Base-by-base conservation (phyloP, 2,113 vertebrate species). In the Pachyramphus minor region DNA sequence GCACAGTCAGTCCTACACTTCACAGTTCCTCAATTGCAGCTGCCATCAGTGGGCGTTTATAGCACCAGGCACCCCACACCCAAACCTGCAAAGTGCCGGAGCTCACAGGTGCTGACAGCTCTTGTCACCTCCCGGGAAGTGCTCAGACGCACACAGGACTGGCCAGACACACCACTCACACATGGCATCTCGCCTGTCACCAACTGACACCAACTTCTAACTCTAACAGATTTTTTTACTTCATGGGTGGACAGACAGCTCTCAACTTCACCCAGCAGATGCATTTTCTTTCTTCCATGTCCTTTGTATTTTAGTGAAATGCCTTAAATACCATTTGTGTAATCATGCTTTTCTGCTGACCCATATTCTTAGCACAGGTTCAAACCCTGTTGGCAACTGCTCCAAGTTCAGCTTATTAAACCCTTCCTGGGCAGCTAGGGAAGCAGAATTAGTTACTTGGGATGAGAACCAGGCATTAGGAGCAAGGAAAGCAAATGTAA, bases 21-120 rank as follows among this genome's bases (percentile, higher is more conserved):
- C 92, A 76, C 95, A 96, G 94, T 8, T 95, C 85, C 66, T 83
- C 90, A 64, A 69, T 14, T 93, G 78, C 94, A 94, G 87, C 84
- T 97, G 94, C 94, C 66, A 73, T 56, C 45, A 49, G 88, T 84
- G 75, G 92, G 90, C 27, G 90, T 92, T 95, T 53, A 92, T 71
- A 92, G 84, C 91, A 87, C 49, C 77, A 79, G 69, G 62, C 77
- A 23, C 87, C 49, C 84, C 64, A 37, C 74, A 87, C 66, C 89
- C 87, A 87, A 84, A 91, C 77, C 84, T 44, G 80, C 7, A 0
- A 88, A 88, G 83, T 0, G 0, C 59, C 67, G 80, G 86, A 92
- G 73, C 83, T 95, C 42, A 12, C 4, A 52, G 92, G 73, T 71
- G 73, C 73, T 95, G 90, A 94, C 84, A 87, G 78, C 66, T 93